Conservation (phyloP, 2,888 invertebrate genomes). For the Acanthosepion pharaonis region DNA sequence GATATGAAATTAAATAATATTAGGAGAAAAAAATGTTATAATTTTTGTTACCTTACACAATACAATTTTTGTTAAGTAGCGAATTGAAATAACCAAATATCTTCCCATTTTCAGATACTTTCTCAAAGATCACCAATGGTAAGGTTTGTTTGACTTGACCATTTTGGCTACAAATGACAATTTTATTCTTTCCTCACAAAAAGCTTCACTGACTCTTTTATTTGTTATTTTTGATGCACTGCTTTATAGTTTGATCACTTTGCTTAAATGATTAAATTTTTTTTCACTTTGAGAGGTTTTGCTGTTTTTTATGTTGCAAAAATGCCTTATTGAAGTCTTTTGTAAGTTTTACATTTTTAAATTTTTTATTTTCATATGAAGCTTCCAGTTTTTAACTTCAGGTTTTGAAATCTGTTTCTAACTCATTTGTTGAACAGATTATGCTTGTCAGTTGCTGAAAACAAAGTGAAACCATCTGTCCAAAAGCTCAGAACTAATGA, state of each 20-base stretch:
- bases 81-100: not conserved
- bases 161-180: not conserved
- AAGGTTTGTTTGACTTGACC: constrained; percentile 35
- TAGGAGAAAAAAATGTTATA: not conserved
- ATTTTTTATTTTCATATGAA: too few species aligned
- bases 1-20: not conserved
- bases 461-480: not conserved
- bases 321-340: not conserved
- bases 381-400: too few species aligned
- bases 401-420: not conserved
- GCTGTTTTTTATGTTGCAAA: not conserved
- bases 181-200: not conserved
- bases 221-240: not conserved
- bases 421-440: too few species aligned
- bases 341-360: too few species aligned
- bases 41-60: not conserved
- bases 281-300: not conserved
- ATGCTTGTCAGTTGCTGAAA: not conserved
- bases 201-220: not conserved
- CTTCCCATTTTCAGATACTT: constrained; percentile 42
- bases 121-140: constrained; percentile 44
- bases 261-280: not conserved
- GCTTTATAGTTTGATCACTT: not conserved
- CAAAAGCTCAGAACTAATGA: not conserved
- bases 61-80: not conserved